Conservation (phyloP, 2,888 invertebrate species). For the Apamea crenata region DNA sequence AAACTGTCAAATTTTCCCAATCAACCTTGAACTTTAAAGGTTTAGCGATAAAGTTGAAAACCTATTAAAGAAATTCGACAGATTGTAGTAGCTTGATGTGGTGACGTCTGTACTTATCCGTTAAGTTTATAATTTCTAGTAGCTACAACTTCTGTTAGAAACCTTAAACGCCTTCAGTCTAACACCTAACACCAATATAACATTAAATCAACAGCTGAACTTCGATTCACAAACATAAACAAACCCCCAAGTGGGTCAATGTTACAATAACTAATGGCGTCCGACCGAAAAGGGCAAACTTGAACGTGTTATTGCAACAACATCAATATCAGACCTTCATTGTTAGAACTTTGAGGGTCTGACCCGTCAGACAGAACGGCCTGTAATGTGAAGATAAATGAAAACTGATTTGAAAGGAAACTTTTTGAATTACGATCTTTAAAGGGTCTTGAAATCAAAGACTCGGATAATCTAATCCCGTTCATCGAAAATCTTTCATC, state of each 20-base stretch:
- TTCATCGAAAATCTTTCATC: not conserved
- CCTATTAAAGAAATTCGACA: no score
- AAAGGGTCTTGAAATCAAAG: conserved; percentile 2
- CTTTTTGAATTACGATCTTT: not conserved
- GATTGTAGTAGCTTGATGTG: no score
- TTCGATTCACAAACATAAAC: conserved; percentile 15
- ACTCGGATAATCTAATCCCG: no score
- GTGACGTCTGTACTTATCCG: no score
- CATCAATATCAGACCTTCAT: conserved; percentile 18
- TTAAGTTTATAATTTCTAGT: not conserved
- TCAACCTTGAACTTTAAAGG: no score
- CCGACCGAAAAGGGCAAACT: conserved; percentile 20
- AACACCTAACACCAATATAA: not conserved
- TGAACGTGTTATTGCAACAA: conserved; percentile 27
- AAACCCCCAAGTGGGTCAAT: conserved; percentile 3
- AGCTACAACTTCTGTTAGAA: not conserved
- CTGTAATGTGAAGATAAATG: not conserved
- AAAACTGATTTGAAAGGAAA: not conserved
- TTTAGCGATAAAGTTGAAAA: no score
- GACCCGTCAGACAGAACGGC: conserved; percentile 5
- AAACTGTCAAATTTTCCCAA: no score
- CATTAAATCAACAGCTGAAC: conserved; percentile 19
- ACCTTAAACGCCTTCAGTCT: not conserved
- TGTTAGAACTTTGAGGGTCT: conserved; percentile 25
- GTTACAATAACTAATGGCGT: conserved; percentile 34